phyloP scores from a whole-genome alignment of 2,888 invertebrate genomes.

The Kuschelorhynchus macadamiae region DNA sequence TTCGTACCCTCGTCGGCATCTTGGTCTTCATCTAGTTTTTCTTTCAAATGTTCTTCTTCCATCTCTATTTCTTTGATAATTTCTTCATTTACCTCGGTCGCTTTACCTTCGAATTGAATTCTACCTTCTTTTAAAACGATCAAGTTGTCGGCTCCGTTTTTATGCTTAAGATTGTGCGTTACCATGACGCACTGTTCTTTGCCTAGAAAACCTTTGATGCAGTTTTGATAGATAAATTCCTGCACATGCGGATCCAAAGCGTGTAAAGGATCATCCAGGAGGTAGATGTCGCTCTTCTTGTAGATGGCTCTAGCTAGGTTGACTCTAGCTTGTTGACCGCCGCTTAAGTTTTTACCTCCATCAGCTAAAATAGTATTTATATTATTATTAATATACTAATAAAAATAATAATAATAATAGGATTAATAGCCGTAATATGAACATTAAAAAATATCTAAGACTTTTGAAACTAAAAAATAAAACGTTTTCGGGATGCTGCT shows the following conservation, averaged over 20 bases:
- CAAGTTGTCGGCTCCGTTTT: constrained; percentile 65
- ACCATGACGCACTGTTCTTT: constrained; percentile 69
- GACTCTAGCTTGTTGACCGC: constrained; percentile 87
- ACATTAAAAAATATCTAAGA: no score
- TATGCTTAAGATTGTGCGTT: constrained; percentile 56
- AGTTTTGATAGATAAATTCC: constrained; percentile 79
- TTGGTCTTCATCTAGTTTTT: constrained; percentile 21
- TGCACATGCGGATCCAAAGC: constrained; percentile 85
- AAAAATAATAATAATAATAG: no score
- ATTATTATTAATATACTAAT: no score
- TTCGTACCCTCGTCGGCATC: constrained; percentile 44
- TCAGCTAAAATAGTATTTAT: constrained; percentile 76
- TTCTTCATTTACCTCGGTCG: constrained; percentile 48
- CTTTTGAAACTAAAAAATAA: no score
- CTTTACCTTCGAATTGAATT: constrained; percentile 51
- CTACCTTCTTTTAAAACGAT: constrained; percentile 66
- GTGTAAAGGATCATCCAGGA: constrained; percentile 85
- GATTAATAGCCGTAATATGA: no score
- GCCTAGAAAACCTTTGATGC: constrained; percentile 57
- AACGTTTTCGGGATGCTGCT: no score
- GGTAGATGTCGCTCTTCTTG: constrained; percentile 81
- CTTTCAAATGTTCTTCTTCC: constrained; percentile 17
- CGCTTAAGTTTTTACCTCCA: constrained; percentile 83
- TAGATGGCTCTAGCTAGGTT: constrained; percentile 84
- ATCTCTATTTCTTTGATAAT: constrained; percentile 48